Base-by-base conservation (phyloP, 2,113 vertebrate species). In the Scomber japonicus region DNA sequence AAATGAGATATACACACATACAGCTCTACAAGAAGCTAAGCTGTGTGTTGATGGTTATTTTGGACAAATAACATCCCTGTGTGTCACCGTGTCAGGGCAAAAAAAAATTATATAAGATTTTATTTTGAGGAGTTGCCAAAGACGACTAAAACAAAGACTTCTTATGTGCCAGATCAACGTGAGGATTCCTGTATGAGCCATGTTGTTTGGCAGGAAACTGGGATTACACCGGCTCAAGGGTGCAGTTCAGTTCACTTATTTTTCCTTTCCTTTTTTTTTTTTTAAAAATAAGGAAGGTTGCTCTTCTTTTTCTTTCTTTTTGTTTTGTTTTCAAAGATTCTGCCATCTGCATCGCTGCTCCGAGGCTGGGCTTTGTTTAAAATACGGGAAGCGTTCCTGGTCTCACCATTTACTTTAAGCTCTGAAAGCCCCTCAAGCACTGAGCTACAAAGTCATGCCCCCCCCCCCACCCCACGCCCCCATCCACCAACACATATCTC, bases 141-240 rank as follows among this genome's bases (percentile, higher is more conserved):
- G 70, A 44, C 3, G 4, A 48, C 54, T 46, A 50, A 53, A 31
- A 62, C 14, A 35, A 45, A 60, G 44, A 27, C 45, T 75, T 64
- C 44, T 35, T 50, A 9, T 75, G 59, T 62, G 21, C 53, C 55
- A 44, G 24, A 61, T 51, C 24, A 44, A 53, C 74, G 50, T 86
- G 19, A 82, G 60, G 77, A 77, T 85, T 88, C 80, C 82, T 88
- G 63, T 61, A 54, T 30, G 16, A 69, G 60, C 75, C 81, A 85
- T 79, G 83, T 85, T 84, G 80, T 87, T 90, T 87, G 77, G 76
- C 88, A 89, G 85, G 88, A 86, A 85, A 76, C 79, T 56, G 68
- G 75, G 81, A 86, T 92, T 86, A 78, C 49, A 31, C 15, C n/a
- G 57, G 56, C 84, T 70, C 69, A 24, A 61, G 24, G 8, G 76